These are phyloP conservation scores for Buceros bicornis DNA, from an alignment of 2,797 vertebrate species.

Conservation along the genomic window DNA sequence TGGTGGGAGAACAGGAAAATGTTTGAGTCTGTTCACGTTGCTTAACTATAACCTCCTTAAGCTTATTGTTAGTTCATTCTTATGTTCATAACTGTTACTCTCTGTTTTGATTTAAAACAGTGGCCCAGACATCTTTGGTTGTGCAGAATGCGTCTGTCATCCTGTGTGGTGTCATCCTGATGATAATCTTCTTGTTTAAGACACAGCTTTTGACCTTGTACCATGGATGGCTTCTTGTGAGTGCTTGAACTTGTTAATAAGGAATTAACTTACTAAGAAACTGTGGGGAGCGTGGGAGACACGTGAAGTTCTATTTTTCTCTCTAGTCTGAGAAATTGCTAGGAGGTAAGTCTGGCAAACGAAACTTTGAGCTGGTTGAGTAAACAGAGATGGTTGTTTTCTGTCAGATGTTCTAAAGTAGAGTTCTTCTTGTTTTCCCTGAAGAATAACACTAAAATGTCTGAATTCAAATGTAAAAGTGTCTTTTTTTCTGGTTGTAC, in stretches of 20 bases:
- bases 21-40: not conserved
- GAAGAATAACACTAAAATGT: not conserved
- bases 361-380: not conserved
- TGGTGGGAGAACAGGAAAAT: not conserved
- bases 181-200: conserved; percentile 95
- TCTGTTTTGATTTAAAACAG: conserved; percentile 77
- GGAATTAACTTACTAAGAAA: not conserved
- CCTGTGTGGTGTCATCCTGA: conserved; percentile 92
- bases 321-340: not conserved
- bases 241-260: conserved; percentile 64
- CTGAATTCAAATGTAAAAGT: not conserved
- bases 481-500: not conserved
- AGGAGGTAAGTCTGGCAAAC: not conserved
- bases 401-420: not conserved
- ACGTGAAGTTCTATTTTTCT: not conserved
- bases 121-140: conserved; percentile 95
- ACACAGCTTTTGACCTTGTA: conserved; percentile 88
- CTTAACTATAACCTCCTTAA: not conserved
- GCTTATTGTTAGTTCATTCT: not conserved
- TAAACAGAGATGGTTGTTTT: not conserved
- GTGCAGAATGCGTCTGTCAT: conserved; percentile 96
- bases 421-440: not conserved
- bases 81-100: not conserved
- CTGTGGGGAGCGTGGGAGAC: not conserved
- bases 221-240: conserved; percentile 97